Base-by-base conservation (phyloP, 2,888 invertebrate species). In the Lasioglossum villosulum region DNA sequence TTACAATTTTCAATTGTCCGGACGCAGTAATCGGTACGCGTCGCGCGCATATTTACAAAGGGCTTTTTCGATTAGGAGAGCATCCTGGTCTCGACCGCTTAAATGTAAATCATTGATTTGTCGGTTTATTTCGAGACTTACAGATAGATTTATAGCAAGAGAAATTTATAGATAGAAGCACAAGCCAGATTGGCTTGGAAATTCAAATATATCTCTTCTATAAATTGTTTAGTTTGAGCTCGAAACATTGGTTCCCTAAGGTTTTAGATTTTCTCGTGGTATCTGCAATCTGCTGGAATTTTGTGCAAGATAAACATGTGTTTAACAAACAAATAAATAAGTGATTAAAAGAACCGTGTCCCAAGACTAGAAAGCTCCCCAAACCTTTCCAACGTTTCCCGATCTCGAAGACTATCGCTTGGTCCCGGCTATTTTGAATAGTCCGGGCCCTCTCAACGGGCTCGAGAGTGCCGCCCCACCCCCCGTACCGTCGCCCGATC, bases 361-460 rank as follows among this genome's bases (percentile, higher is more conserved):
- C 27, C 19, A 12, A 30, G 63, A 30, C 63, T 30, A 30, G 63
- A 63, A 30, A 63, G 30, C 30, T 63, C 63, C 30, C 63, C 2
- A 16, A 63, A 63, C 30, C 30, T 3, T 14, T 30, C 14, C 16
- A 63, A 27, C 30, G 30, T 14, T 63, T 6, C 63, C 63, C 63
- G 14, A 30, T 30, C 30, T 16, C 30, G 63, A 63, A 30, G 30
- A 30, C 63, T 30, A 30, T 30, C 4, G 59, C 4, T 30, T 30
- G 30, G 30, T 27, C 63, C 30, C 63, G n/a, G 63, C 68, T 68
- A 37, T 37, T 90, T 92, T 86, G 89, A 92, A 90, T 83, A 84
- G 23, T n/a, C 37, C 42, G 16, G 19, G 39, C 78, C 59, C 42
- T 34, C 30, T 1, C 37, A 23, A 14, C 27, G 14, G n/a, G 16